Conservation (phyloP, 2,888 invertebrate species). For the Cinara cedri region DNA sequence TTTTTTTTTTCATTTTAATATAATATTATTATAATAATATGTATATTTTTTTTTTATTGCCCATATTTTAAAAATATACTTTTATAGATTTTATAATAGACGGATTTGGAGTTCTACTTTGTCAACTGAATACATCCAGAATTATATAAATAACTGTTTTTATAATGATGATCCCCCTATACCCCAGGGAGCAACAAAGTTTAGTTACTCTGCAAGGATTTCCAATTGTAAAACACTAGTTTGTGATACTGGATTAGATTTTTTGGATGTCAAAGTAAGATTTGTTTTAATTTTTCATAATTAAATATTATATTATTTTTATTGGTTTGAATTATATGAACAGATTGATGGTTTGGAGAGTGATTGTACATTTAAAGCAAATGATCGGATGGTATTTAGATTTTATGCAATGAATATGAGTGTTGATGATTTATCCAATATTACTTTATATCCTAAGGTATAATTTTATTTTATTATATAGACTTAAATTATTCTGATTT, state of each 20-base stretch:
- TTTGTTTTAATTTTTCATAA: slow-evolving; percentile 8
- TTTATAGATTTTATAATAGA: slow-evolving; percentile 22
- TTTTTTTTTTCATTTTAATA: slow-evolving; percentile 59
- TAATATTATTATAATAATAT: not conserved
- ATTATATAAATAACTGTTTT: slow-evolving; percentile 60
- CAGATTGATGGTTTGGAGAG: slow-evolving; percentile 70
- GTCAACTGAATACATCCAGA: slow-evolving; percentile 30
- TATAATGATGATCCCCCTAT: slow-evolving; percentile 70
- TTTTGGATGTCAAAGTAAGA: slow-evolving; percentile 71
- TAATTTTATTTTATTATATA: not conserved
- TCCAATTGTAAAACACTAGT: slow-evolving; percentile 71
- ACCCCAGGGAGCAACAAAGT: slow-evolving; percentile 77
- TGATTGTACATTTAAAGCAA: slow-evolving; percentile 78
- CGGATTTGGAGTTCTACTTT: slow-evolving; percentile 2
- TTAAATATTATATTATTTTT: not conserved
- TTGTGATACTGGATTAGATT: slow-evolving; percentile 74
- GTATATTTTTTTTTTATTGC: no score
- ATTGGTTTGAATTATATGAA: not conserved
- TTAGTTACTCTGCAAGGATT: slow-evolving; percentile 73
- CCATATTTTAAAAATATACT: not conserved
- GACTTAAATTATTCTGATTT: slow-evolving; percentile 20
- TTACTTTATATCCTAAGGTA: slow-evolving; percentile 71
- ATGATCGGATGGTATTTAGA: slow-evolving; percentile 76
- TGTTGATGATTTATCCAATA: slow-evolving; percentile 75
- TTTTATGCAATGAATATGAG: slow-evolving; percentile 72